phyloP scores from a whole-genome alignment of 1,140 invertebrate species.

The Sitobion miscanthi region DNA sequence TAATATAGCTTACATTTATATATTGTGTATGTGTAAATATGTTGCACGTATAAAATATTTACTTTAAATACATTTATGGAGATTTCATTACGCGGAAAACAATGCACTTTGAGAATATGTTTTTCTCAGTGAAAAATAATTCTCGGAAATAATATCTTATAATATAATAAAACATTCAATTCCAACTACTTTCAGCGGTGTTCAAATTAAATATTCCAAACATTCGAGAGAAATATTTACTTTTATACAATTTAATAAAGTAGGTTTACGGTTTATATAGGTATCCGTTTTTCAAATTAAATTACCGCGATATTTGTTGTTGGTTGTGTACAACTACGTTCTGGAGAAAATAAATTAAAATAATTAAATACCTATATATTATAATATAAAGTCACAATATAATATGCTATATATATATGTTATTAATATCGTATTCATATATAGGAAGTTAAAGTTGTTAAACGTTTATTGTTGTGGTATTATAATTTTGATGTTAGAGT shows the following conservation, averaged over 20 bases:
- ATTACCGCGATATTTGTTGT: background rate
- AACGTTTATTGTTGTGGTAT: background rate
- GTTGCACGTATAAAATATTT: background rate
- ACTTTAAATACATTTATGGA: conserved; percentile 8
- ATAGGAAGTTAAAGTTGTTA: background rate
- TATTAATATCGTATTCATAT: background rate
- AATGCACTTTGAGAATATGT: conserved; percentile 18
- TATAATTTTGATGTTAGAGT: background rate
- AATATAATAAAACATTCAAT: conserved; percentile 40
- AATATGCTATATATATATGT: too few relatives aligned
- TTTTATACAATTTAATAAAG: conserved; percentile 27
- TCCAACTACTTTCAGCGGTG: conserved; percentile 8
- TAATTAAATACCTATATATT: background rate
- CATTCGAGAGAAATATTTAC: conserved; percentile 26
- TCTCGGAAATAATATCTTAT: conserved; percentile 36
- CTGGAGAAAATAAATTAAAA: background rate
- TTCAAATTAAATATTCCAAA: conserved; percentile 40
- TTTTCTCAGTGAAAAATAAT: conserved; percentile 32
- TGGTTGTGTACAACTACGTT: background rate
- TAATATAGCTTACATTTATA: background rate
- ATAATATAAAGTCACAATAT: background rate
- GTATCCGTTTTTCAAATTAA: conserved; percentile 7
- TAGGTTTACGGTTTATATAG: background rate
- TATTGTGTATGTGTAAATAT: background rate
- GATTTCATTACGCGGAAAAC: conserved; percentile 34